Base-by-base conservation (phyloP, 2,797 vertebrate genomes). In the Merluccius polli region DNA sequence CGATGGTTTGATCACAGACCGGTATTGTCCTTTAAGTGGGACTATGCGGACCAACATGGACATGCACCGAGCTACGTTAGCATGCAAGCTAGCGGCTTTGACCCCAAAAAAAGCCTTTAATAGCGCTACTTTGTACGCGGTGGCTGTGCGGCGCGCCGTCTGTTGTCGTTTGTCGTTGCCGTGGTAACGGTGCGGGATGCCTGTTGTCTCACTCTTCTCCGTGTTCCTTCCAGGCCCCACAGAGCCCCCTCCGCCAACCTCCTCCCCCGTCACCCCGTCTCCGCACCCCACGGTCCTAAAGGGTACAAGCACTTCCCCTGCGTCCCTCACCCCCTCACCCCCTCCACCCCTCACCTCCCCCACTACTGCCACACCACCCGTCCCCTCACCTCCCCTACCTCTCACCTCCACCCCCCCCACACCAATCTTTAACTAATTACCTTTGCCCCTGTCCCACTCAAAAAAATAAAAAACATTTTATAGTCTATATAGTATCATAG, bases 191-290 rank as follows among this genome's bases (percentile, higher is more conserved):
- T 82, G 44, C 81, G 73, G 33, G 79, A n/a, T 77, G 70, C 41
- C 75, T 87, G 79, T 85, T 91, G 84, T 93, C 90, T 93, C 86
- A 92, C 90, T 91, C 74, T 93, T 89, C 81, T 92, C 83, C 89
- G 1, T 94, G 79, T 94, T 21, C 89, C 92, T 95, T 95, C 90
- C 94, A 95, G 92, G 89, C 91, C 91, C 91, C 88, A 93, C 94
- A 91, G 92, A 92, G 87, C 89, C 92, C 92, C 89, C 90, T 84
- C 90, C 92, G 94, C 89, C 93, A 94, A 93, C 92, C 82, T 93
- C 92, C 82, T 93, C 89, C 90, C 93, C 93, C 92, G 87, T 93
- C 92, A 93, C 87, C 85, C 90, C 92, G 82, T 91, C 92, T 93
- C 90, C 91, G 82, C 90, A 87, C 85, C 89, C 93, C 93, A 87